Percentiles rank a stretch among this genome's conserved stretches.
These are phyloP conservation scores for Zaprionus inermis DNA, from an alignment of 1,140 invertebrate genomes.

Conservation along the genomic window DNA sequence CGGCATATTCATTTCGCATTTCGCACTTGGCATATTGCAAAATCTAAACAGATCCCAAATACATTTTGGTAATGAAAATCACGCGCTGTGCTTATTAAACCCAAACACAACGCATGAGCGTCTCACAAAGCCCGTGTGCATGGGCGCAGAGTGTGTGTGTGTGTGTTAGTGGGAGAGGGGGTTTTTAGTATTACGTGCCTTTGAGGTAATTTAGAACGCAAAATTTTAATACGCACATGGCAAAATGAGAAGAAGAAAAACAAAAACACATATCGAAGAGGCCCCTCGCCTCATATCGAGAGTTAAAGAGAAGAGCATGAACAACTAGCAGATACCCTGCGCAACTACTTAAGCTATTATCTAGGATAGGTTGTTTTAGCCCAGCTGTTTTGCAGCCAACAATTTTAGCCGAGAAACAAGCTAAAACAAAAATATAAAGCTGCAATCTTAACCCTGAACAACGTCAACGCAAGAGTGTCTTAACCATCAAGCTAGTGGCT, in stretches of 20 bases:
- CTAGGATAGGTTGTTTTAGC: too few species aligned
- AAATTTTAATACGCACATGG: slow-evolving; percentile 36
- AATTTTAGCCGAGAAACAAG: too few species aligned
- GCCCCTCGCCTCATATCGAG: too few species aligned
- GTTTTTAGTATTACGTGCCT: slow-evolving; percentile 55
- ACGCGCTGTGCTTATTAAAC: slow-evolving; percentile 78
- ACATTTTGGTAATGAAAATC: slow-evolving; percentile 77
- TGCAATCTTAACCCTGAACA: too few species aligned
- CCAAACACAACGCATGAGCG: slow-evolving; percentile 24
- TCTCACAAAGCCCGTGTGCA: slow-evolving; percentile 9
- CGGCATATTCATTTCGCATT: slow-evolving; percentile 70
- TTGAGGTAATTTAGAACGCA: slow-evolving; percentile 64
- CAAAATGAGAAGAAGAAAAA: slow-evolving; percentile 46
- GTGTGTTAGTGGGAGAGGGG: not conserved
- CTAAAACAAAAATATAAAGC: too few species aligned
- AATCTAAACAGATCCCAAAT: slow-evolving; percentile 69
- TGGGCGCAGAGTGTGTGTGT: too few species aligned
- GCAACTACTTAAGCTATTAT: too few species aligned
- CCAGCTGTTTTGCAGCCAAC: too few species aligned
- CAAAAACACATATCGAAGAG: slow-evolving; percentile 12
- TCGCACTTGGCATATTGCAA: slow-evolving; percentile 59
- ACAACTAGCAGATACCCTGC: not conserved
- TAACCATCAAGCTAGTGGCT: too few species aligned
- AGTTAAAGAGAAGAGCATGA: not conserved
- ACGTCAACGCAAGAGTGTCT: too few species aligned